Evolutionary conservation across 2,113 vertebrate species (phyloP).

Genomic region (Cyanoderma ruficeps): DNA sequence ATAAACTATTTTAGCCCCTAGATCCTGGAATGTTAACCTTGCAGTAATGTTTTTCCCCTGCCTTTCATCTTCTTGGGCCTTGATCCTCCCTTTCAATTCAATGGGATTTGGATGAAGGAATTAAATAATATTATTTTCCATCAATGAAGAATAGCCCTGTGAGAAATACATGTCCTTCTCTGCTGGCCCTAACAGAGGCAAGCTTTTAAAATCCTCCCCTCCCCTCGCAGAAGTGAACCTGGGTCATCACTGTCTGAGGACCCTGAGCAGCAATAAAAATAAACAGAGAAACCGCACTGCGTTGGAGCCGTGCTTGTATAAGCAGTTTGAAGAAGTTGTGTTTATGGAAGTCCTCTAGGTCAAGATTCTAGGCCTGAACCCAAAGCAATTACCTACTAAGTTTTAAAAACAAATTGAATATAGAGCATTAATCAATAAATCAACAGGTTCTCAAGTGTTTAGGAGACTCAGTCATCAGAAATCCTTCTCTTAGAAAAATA

Average conservation of each 20-base stretch:
- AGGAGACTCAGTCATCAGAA: slow-evolving; percentile 46
- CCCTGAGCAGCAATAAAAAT: slow-evolving; percentile 78
- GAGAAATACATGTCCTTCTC: slow-evolving; percentile 60
- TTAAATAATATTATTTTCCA: slow-evolving; percentile 52
- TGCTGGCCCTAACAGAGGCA: slow-evolving; percentile 52
- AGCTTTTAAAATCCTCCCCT: slow-evolving; percentile 61
- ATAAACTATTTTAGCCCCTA: slow-evolving; percentile 8
- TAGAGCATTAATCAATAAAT: slow-evolving; percentile 68
- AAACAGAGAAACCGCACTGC: slow-evolving; percentile 81
- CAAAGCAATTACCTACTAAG: slow-evolving; percentile 63
- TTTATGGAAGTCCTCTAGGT: slow-evolving; percentile 73
- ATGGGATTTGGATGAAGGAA: slow-evolving; percentile 18
- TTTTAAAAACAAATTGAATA: slow-evolving; percentile 65
- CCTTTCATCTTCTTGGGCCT: slow-evolving; percentile 42
- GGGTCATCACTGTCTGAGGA: slow-evolving; percentile 64
- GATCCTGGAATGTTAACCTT: slow-evolving; percentile 47
- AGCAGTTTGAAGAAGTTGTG: slow-evolving; percentile 76
- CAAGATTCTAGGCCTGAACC: slow-evolving; percentile 64
- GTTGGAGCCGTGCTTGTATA: slow-evolving; percentile 73
- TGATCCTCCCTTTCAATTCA: slow-evolving; percentile 46
- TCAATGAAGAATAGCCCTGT: neutral
- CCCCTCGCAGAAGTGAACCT: slow-evolving; percentile 55
- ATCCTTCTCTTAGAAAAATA: slow-evolving; percentile 42
- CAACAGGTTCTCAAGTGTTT: slow-evolving; percentile 69
- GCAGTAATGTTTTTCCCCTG: neutral